A percentile compares a stretch with the other conserved stretches of the same genome.
Conservation (phyloP, 2,888 invertebrate species). For the Laothoe populi region DNA sequence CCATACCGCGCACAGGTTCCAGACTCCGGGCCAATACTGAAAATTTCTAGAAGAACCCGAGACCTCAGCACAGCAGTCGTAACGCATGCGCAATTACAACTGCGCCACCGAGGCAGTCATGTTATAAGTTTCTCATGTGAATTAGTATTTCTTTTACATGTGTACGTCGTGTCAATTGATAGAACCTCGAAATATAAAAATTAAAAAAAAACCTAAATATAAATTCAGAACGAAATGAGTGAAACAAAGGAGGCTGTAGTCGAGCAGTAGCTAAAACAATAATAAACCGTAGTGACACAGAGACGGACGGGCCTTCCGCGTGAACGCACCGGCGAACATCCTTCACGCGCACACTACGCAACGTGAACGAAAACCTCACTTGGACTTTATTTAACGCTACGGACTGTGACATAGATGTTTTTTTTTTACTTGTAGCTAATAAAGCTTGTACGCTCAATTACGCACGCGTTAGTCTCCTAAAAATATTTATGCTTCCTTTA, state of each 20-base stretch:
- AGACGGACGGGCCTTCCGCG: conserved; percentile 46
- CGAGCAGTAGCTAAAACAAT: conserved; percentile 36
- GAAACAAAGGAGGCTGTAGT: conserved; percentile 32
- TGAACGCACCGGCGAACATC: conserved; percentile 54
- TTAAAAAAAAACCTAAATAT: not conserved
- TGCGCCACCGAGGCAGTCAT: no score
- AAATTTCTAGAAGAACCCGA: no score
- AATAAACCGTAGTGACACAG: conserved; percentile 49
- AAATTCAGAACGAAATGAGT: conserved; percentile 6
- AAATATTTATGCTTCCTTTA: no score
- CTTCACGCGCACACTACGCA: conserved; percentile 46
- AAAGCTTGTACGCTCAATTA: no score
- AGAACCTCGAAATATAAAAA: not conserved
- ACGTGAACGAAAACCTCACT: not conserved
- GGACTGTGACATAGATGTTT: not conserved
- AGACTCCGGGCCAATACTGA: no score
- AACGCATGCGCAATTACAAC: no score
- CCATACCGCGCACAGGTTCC: no score
- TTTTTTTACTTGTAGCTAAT: no score
- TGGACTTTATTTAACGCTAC: not conserved
- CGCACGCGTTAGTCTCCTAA: no score
- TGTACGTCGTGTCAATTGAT: not conserved
- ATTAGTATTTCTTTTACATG: no score
- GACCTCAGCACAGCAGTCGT: no score
- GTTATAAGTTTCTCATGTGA: no score